phyloP scores from a whole-genome alignment of 2,888 invertebrate species.

The Horisme vitalbata region DNA sequence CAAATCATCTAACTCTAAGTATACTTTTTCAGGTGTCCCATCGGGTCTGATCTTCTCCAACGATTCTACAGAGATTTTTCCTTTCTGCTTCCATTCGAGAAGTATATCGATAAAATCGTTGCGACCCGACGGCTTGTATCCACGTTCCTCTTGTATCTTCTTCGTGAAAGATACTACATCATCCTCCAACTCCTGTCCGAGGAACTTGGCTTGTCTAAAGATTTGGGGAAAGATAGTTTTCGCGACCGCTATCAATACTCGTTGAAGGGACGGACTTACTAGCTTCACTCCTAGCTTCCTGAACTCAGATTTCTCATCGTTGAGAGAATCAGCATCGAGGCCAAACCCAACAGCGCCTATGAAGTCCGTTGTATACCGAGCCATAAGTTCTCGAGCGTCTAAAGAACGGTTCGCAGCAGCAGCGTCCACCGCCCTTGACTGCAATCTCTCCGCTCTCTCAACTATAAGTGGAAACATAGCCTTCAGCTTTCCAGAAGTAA shows the following conservation, averaged over 20 bases:
- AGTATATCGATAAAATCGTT: slow-evolving; percentile 55
- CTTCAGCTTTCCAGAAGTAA: not conserved
- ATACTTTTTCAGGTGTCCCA: slow-evolving; percentile 39
- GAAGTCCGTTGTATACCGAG: too few relatives aligned
- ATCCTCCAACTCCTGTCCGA: too few relatives aligned
- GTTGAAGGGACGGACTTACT: slow-evolving; percentile 9
- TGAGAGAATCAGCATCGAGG: not conserved
- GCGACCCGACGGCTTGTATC: slow-evolving; percentile 46
- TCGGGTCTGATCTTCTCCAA: slow-evolving; percentile 43
- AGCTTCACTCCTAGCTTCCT: not conserved
- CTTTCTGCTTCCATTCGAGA: slow-evolving; percentile 46
- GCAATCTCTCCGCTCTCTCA: slow-evolving; percentile 55
- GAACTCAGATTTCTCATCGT: not conserved
- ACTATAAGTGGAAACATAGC: slow-evolving; percentile 61
- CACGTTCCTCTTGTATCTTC: slow-evolving; percentile 25
- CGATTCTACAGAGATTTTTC: slow-evolving; percentile 45
- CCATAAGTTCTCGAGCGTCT: too few relatives aligned
- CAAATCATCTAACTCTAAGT: slow-evolving; percentile 44
- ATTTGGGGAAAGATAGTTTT: too few relatives aligned
- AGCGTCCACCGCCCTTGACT: slow-evolving; percentile 37
- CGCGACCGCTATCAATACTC: too few relatives aligned
- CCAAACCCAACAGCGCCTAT: not conserved
- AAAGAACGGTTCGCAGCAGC: not conserved
- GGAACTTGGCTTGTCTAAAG: too few relatives aligned
- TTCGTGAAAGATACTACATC: too few relatives aligned